phyloP scores from a whole-genome alignment of 2,888 invertebrate genomes.

The Chaitophorus viminalis region DNA sequence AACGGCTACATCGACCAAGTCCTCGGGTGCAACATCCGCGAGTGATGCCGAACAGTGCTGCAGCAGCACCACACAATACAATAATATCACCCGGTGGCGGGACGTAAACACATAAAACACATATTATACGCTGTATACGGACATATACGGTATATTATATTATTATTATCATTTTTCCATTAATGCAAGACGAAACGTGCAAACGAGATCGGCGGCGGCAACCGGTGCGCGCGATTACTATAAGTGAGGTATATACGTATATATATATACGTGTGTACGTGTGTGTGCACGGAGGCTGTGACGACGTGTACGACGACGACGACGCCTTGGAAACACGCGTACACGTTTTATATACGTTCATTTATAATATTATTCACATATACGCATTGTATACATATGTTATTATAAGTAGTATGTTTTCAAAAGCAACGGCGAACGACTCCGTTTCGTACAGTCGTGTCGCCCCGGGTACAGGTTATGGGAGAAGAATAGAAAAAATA shows the following conservation, averaged over 20 bases:
- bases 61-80: too few species aligned
- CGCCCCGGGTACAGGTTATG: slow-evolving; percentile 27
- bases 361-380: too few species aligned
- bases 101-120: background rate
- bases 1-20: too few species aligned
- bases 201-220: background rate
- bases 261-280: background rate
- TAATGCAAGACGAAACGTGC: background rate
- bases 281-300: background rate
- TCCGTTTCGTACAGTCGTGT: slow-evolving; percentile 14
- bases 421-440: slow-evolving; percentile 19
- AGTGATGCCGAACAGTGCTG: too few species aligned
- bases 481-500: too few species aligned
- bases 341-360: background rate
- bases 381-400: background rate
- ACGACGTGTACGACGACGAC: background rate
- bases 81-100: background rate
- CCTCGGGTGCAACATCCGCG: too few species aligned
- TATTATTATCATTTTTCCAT: background rate
- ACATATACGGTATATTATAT: background rate
- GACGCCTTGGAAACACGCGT: background rate
- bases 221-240: background rate
- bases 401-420: slow-evolving; percentile 8
- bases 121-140: background rate
- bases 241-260: too few species aligned